phyloP scores from a whole-genome alignment of 2,797 vertebrate species.

The Micromesistius poutassou region DNA sequence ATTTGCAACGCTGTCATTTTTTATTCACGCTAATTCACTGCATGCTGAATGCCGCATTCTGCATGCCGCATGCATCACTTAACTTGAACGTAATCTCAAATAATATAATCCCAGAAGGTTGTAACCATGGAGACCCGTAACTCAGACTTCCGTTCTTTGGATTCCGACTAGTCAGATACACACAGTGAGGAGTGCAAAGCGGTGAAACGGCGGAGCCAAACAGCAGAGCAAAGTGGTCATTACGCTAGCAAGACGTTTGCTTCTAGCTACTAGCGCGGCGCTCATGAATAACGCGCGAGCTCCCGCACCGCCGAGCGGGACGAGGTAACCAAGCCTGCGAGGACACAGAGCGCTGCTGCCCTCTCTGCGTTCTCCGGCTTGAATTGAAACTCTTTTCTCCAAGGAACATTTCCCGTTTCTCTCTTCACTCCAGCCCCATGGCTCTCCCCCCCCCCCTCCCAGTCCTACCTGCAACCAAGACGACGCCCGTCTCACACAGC shows the following conservation, averaged over 20 bases:
- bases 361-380: neutral
- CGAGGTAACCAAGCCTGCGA: neutral
- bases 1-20: too few relatives aligned
- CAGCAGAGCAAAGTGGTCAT: neutral
- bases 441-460: neutral
- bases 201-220: too few relatives aligned
- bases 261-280: neutral
- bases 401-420: neutral
- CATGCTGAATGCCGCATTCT: neutral
- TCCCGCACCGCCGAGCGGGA: neutral
- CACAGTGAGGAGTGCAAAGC: too few relatives aligned
- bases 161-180: too few relatives aligned
- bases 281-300: neutral
- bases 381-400: neutral
- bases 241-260: neutral
- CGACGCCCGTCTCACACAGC: neutral
- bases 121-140: neutral
- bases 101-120: too few relatives aligned
- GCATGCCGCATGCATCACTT: neutral
- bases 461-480: neutral
- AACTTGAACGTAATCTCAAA: neutral
- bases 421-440: neutral
- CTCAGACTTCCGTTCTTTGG: neutral
- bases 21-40: neutral
- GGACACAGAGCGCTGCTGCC: too few relatives aligned